These are phyloP conservation scores for Gymnothorax javanicus DNA, from an alignment of 2,797 vertebrate genomes.

Conservation along the genomic window DNA sequence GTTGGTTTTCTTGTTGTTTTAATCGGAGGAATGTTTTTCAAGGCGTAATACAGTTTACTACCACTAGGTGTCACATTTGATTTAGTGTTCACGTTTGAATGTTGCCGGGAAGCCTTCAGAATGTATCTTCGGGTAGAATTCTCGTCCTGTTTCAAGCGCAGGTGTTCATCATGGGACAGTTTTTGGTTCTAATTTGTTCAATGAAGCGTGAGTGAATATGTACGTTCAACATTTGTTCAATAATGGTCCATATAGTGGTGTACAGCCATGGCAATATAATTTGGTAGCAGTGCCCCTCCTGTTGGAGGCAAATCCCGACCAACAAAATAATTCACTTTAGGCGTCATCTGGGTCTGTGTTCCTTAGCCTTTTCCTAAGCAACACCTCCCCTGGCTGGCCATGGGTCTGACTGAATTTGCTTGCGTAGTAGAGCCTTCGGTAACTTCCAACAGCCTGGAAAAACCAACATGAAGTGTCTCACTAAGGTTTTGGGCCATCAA, in stretches of 20 bases:
- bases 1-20: too few relatives aligned
- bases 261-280: neutral
- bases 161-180: neutral
- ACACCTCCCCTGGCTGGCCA: neutral
- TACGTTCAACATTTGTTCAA: neutral
- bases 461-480: too few relatives aligned
- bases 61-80: conserved; percentile 30
- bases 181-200: neutral
- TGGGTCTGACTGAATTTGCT: too few relatives aligned
- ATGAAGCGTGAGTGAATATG: neutral
- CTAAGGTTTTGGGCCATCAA: too few relatives aligned
- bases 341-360: neutral
- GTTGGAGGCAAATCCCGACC: neutral
- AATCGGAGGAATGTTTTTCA: neutral
- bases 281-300: neutral
- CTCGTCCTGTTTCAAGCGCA: neutral
- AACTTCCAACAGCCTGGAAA: neutral
- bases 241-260: neutral
- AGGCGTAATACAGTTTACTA: neutral
- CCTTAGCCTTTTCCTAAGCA: neutral
- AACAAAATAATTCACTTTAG: neutral
- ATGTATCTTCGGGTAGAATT: neutral
- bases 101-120: neutral
- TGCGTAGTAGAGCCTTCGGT: neutral
- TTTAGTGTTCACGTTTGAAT: neutral